Conservation (phyloP, 2,113 vertebrate genomes). For the Dasyprocta punctata region DNA sequence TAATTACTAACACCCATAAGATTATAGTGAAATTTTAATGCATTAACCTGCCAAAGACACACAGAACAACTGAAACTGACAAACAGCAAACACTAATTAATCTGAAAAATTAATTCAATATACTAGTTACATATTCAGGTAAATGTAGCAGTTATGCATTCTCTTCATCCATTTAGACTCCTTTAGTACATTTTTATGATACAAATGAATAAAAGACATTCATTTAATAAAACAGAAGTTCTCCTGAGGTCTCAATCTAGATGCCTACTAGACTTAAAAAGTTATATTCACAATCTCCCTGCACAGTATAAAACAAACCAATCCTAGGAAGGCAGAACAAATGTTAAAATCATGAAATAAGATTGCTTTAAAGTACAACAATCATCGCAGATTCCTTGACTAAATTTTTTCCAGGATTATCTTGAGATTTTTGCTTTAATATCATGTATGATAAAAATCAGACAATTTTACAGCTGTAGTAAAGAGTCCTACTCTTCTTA, state of each 20-base stretch:
- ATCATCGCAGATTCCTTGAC: background rate
- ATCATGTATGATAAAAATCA: background rate
- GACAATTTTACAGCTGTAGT: background rate
- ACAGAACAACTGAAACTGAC: conserved; percentile 15
- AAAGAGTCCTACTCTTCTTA: background rate
- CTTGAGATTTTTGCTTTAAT: background rate
- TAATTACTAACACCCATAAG: conserved; percentile 9
- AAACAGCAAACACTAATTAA: conserved; percentile 3
- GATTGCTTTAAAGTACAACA: background rate
- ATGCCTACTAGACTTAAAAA: background rate
- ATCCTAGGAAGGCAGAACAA: background rate
- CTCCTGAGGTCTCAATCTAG: background rate
- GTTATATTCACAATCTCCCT: background rate
- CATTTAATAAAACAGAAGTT: background rate
- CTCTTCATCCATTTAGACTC: background rate
- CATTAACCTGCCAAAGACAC: background rate
- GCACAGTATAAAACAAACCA: background rate
- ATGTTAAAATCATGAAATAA: background rate
- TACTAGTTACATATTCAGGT: conserved; percentile 4
- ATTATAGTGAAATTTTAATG: conserved; percentile 5
- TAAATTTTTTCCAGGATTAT: background rate
- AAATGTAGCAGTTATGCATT: background rate
- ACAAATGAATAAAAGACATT: background rate
- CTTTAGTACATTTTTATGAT: background rate
- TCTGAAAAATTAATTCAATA: background rate